phyloP scores from a whole-genome alignment of 2,888 invertebrate species.

The Drosophila nr. perissopoda region DNA sequence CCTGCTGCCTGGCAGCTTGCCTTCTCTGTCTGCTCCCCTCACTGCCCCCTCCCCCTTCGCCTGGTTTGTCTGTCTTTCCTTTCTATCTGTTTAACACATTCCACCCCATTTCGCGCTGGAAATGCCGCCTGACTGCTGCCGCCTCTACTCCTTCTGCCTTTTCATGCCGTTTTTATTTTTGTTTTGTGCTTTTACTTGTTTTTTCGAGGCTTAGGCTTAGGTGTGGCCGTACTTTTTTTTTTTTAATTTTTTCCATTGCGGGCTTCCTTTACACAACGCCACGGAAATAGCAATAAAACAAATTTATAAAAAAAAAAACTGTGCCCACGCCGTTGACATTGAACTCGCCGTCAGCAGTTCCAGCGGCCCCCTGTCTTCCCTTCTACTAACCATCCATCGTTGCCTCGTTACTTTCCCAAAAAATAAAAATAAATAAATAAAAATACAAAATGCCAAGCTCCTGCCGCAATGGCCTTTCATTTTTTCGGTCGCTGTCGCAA shows the following conservation, averaged over 20 bases:
- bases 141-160: constrained; percentile 33
- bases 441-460: constrained; percentile 45
- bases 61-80: constrained; percentile 43
- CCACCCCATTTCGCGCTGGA: constrained; percentile 72
- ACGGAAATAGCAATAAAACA: constrained; percentile 64
- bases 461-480: constrained; percentile 69
- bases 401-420: constrained; percentile 69
- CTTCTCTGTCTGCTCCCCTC: constrained; percentile 24
- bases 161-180: constrained; percentile 50
- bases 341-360: constrained; percentile 61
- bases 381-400: constrained; percentile 11
- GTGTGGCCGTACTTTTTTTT: constrained; percentile 70
- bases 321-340: constrained; percentile 73
- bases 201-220: constrained; percentile 62
- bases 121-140: constrained; percentile 51
- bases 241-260: constrained; percentile 26
- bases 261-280: constrained; percentile 62
- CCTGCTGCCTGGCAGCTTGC: constrained; percentile 26
- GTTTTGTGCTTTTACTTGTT: constrained; percentile 57
- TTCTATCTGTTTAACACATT: constrained; percentile 69
- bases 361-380: constrained; percentile 30
- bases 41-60: not conserved
- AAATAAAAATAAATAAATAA: constrained; percentile 33
- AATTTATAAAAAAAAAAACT: constrained; percentile 13
- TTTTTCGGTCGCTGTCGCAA: constrained; percentile 52